A percentile compares a stretch with the other conserved stretches of the same genome.
phyloP scores from a whole-genome alignment of 2,888 invertebrate species.

The Scelioninae gen. 2 region DNA sequence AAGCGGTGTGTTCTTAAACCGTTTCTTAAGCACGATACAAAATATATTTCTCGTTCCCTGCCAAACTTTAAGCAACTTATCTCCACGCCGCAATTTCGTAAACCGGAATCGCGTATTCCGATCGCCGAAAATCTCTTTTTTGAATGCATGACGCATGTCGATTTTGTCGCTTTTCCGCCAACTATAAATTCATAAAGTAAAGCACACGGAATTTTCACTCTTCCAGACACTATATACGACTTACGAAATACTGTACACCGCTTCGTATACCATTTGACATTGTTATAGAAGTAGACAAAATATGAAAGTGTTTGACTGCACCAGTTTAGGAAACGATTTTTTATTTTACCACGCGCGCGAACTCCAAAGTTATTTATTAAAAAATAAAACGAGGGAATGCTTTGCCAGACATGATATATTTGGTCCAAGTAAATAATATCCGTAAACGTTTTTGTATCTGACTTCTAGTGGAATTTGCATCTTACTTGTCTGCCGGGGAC shows the following conservation, averaged over 20 bases:
- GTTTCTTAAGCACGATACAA: no score
- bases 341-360: background rate
- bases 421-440: background rate
- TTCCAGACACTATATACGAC: slow-evolving; percentile 8
- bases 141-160: slow-evolving; percentile 7
- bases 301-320: slow-evolving; percentile 14
- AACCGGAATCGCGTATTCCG: slow-evolving; percentile 11
- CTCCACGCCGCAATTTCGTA: background rate
- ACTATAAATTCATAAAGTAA: slow-evolving; percentile 32
- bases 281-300: slow-evolving; percentile 21
- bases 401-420: background rate
- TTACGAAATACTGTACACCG: slow-evolving; percentile 9
- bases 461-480: background rate
- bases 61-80: background rate
- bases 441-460: background rate
- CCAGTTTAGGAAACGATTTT: background rate
- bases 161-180: slow-evolving; percentile 8
- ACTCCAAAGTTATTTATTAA: background rate
- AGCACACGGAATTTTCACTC: slow-evolving; percentile 16
- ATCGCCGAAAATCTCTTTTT: slow-evolving; percentile 21
- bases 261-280: slow-evolving; percentile 13
- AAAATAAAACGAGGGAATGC: background rate
- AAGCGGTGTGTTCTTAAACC: no score
- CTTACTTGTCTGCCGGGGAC: background rate
- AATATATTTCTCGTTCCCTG: no score